Evolutionary conservation across 2,888 invertebrate species (phyloP).

Genomic region (Cosmorhoe ocellata): DNA sequence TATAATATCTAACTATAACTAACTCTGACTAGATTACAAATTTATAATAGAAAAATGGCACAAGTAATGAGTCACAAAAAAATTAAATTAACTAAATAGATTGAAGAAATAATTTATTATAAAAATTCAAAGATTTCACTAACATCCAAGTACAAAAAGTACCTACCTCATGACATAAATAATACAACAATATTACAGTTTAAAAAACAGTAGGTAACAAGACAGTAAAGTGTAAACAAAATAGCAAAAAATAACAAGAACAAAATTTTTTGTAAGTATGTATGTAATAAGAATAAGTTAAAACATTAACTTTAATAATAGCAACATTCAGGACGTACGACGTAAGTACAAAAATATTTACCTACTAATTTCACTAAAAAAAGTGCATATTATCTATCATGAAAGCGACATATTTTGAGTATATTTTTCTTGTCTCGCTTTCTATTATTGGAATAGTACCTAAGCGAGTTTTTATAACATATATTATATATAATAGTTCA

Average conservation of each 20-base stretch:
- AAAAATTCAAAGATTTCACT: not conserved
- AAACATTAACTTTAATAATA: conserved; percentile 10
- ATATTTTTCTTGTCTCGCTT: too few relatives aligned
- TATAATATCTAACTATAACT: conserved; percentile 8
- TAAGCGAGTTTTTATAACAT: too few relatives aligned
- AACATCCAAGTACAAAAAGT: not conserved
- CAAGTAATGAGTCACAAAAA: not conserved
- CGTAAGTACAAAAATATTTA: conserved; percentile 22
- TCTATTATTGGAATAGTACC: too few relatives aligned
- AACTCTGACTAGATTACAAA: conserved; percentile 25
- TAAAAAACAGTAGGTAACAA: conserved; percentile 6
- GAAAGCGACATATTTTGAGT: not conserved
- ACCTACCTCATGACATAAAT: not conserved
- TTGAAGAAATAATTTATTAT: too few relatives aligned
- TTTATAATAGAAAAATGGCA: conserved; percentile 19
- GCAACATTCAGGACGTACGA: conserved; percentile 15
- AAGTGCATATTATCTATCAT: not conserved
- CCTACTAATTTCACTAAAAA: conserved; percentile 1
- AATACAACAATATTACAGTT: not conserved
- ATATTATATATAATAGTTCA: too few relatives aligned
- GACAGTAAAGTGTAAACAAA: not conserved
- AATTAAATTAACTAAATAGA: too few relatives aligned
- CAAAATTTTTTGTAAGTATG: too few relatives aligned
- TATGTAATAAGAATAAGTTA: too few relatives aligned
- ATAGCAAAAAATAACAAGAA: conserved; percentile 7